These are phyloP conservation scores for Drosophila macrospina DNA, from an alignment of 2,888 invertebrate species.

Conservation along the genomic window DNA sequence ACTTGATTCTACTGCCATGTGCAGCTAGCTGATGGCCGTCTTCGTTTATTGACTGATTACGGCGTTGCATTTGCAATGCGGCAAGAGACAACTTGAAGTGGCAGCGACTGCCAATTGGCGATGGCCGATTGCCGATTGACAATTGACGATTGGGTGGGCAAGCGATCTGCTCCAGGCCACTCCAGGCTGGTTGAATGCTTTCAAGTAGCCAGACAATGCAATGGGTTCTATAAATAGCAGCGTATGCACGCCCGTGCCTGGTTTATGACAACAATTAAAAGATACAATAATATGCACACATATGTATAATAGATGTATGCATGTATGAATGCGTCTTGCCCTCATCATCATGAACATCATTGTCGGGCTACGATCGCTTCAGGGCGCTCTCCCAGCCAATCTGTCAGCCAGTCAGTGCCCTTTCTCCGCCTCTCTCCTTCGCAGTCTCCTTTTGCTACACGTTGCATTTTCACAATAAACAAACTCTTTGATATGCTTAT, in stretches of 20 bases:
- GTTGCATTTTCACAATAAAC: constrained; percentile 35
- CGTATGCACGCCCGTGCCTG: constrained; percentile 29
- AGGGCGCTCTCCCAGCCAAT: constrained; percentile 20
- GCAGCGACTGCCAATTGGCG: constrained; percentile 12
- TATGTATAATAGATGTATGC: neutral
- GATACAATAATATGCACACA: constrained; percentile 28
- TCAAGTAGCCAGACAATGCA: constrained; percentile 9
- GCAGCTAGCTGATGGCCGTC: neutral
- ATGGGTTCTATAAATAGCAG: constrained; percentile 50
- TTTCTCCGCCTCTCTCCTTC: neutral
- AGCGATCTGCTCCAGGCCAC: constrained; percentile 10
- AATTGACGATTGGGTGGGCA: constrained; percentile 36
- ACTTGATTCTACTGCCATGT: neutral
- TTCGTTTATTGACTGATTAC: constrained; percentile 45
- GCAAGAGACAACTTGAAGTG: constrained; percentile 1
- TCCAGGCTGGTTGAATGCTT: neutral
- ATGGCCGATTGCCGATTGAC: constrained; percentile 35
- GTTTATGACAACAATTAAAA: constrained; percentile 61
- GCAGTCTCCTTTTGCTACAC: neutral
- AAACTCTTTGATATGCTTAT: constrained; percentile 30
- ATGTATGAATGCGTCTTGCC: neutral
- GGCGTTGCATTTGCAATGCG: constrained; percentile 32
- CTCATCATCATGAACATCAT: constrained; percentile 20
- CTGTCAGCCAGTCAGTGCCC: constrained; percentile 27
- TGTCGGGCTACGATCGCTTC: constrained; percentile 37